Evolutionary conservation across 2,888 invertebrate species (phyloP), one percentile per base, ranked within the genome.

Genomic region (Xestoiulus laeticollis): DNA sequence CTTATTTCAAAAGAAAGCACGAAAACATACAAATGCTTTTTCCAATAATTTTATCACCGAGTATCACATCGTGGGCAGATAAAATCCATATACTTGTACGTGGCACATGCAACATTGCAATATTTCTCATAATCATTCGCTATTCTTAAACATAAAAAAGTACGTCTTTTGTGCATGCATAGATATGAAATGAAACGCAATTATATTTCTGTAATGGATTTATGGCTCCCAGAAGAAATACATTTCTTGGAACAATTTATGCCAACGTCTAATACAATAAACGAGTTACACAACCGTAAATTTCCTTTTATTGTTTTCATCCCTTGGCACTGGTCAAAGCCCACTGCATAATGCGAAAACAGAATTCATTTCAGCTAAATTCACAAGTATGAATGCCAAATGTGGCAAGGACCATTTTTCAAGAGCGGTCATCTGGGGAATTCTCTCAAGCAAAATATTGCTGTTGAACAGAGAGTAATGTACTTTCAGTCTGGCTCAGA

Each of bases 201-300:
- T 53, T 53, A 83, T 83, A 83, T 83, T 33, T 33, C 83, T 14
- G 30, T 32, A 83, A 83, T 83, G 83, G 83, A 83, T 83, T 83
- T 83, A 26, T 30, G 83, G 33, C 26, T 26, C 83, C 83, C 83
- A 83, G 33, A 32, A 22, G 83, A 26, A 16, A 83, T 26, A 8
- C 19, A 32, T 83, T 82, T 32, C 30, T n/a, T 16, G 3, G 12
- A 8, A 82, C 32, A 82, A 82, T 82, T 82, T 82, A 32, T 83
- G 33, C 53, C 53, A 53, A 53, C 53, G 53, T 83, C 83, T 33
- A 83, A 83, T 83, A 83, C 33, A 33, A 83, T 32, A 32, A 83
- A 83, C 33, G 83, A 83, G 26, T 83, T 33, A 83, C 16, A 26
- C 30, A 83, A 83, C 83, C 83, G 83, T 83, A 83, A 83, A 83